phyloP scores from a whole-genome alignment of 2,888 invertebrate genomes.

The Pyrrhosoma nymphula region DNA sequence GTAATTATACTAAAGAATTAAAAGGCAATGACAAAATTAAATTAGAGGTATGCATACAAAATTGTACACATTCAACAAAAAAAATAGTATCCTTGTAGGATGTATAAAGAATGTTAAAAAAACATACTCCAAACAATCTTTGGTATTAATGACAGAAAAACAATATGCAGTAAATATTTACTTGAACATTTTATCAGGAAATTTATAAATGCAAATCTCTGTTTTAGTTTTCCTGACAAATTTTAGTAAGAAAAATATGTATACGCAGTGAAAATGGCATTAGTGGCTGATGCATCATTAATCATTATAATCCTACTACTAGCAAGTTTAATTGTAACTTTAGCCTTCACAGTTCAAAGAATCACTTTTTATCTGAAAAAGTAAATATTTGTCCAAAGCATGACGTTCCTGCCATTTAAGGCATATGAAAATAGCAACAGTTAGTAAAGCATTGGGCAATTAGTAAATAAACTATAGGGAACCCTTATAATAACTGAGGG shows the following conservation, averaged over 20 bases:
- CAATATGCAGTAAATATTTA: constrained; percentile 3
- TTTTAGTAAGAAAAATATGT: no score
- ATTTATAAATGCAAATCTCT: neutral
- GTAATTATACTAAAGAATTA: neutral
- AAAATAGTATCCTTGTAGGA: neutral
- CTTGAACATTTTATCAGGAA: neutral
- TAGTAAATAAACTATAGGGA: neutral
- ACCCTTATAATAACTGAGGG: no score
- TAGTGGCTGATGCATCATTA: no score
- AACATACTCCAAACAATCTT: neutral
- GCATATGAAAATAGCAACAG: neutral
- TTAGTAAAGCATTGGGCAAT: neutral
- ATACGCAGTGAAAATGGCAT: no score
- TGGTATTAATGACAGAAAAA: neutral
- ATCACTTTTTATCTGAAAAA: no score
- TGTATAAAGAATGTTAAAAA: neutral
- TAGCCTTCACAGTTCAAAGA: no score
- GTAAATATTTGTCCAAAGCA: neutral
- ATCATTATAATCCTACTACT: no score
- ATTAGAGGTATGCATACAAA: neutral
- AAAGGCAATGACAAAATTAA: neutral
- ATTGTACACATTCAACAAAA: neutral
- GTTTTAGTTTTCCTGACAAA: neutral
- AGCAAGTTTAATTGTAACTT: no score
- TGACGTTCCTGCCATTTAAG: neutral